Percentiles rank a stretch among this genome's conserved stretches.
Conservation (phyloP, 2,888 invertebrate species). For the Cheilosia urbana region DNA sequence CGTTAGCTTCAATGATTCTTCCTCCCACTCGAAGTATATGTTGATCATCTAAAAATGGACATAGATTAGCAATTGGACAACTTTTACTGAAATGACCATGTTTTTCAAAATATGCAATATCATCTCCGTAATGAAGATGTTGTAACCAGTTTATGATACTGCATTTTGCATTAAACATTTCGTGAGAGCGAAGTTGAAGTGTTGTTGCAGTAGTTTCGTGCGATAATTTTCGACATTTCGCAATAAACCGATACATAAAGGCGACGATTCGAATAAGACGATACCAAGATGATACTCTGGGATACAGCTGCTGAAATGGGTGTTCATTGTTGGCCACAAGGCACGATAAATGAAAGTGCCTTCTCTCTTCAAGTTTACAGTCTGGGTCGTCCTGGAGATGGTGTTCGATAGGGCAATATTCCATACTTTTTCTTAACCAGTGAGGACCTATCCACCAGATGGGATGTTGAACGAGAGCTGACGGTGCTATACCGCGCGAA, state of each 20-base stretch:
- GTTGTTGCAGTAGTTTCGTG: background rate
- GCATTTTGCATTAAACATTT: constrained; percentile 6
- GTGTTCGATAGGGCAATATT: too few species aligned
- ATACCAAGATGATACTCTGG: background rate
- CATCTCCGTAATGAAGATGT: constrained; percentile 11
- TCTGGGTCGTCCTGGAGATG: background rate
- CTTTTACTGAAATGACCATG: background rate
- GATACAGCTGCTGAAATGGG: too few species aligned
- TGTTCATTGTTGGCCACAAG: background rate
- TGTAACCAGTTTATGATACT: background rate
- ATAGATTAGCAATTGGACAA: constrained; percentile 12
- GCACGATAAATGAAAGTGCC: background rate
- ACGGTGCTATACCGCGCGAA: too few species aligned
- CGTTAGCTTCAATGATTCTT: background rate
- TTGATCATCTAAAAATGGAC: constrained; percentile 21
- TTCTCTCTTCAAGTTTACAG: background rate
- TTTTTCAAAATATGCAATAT: background rate
- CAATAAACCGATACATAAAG: too few species aligned
- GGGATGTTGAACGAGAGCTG: too few species aligned
- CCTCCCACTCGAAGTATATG: background rate
- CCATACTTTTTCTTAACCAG: too few species aligned
- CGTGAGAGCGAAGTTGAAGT: background rate
- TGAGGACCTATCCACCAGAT: too few species aligned
- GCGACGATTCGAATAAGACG: too few species aligned
- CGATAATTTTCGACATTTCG: too few species aligned